A percentile compares a stretch with the other conserved stretches of the same genome.
Evolutionary conservation across 2,888 invertebrate genomes (phyloP).

Genomic region (Ceriagrion tenellum): DNA sequence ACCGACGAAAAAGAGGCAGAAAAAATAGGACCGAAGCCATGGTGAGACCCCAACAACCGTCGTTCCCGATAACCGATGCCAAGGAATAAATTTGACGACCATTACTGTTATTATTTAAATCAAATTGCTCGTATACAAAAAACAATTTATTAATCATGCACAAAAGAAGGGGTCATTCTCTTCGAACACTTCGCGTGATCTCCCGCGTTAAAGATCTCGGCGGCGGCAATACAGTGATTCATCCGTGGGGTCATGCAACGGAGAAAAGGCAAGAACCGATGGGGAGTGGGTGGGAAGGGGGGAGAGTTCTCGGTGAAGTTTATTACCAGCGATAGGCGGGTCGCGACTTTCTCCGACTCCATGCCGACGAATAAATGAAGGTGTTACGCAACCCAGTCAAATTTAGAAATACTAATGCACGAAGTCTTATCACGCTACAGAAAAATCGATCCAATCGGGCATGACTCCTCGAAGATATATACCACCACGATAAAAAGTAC

Average conservation of each 20-base stretch:
- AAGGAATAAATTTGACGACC: not conserved
- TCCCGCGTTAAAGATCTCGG: not conserved
- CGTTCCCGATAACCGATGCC: not conserved
- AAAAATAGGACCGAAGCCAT: not conserved
- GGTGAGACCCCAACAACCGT: not conserved
- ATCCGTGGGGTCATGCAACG: slow-evolving; percentile 26
- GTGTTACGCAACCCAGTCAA: not conserved
- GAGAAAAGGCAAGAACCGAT: slow-evolving; percentile 48
- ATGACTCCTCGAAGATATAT: not conserved
- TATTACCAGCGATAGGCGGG: not conserved
- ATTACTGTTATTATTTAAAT: slow-evolving; percentile 3
- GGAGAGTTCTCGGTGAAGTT: not conserved
- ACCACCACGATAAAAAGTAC: too few species aligned
- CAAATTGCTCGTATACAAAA: not conserved
- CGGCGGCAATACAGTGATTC: slow-evolving; percentile 28
- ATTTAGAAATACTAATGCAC: not conserved
- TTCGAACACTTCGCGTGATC: slow-evolving; percentile 22
- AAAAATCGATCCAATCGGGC: not conserved
- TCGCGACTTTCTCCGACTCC: slow-evolving; percentile 30
- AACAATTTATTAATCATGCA: slow-evolving; percentile 4
- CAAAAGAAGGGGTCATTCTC: slow-evolving; percentile 17
- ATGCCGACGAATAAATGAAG: not conserved
- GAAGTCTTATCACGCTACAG: not conserved
- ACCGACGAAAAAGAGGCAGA: not conserved
- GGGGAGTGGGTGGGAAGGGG: not conserved